Evolutionary conservation across 2,113 vertebrate genomes (phyloP).

Genomic region (Helogale parvula): DNA sequence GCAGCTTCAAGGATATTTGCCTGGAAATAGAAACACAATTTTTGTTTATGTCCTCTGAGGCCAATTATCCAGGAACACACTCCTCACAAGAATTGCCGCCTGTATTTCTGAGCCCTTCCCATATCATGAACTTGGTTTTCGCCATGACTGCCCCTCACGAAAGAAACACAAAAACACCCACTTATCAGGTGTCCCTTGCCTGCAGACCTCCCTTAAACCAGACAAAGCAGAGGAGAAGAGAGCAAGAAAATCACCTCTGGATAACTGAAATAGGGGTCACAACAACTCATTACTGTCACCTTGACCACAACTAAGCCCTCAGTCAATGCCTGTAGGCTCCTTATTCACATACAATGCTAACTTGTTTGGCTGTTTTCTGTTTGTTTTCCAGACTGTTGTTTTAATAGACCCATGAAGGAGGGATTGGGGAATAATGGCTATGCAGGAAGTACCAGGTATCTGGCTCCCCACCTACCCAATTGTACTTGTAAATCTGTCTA

Average conservation of each 20-base stretch:
- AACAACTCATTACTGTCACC: background rate
- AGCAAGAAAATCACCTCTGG: background rate
- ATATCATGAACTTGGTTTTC: background rate
- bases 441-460: too few species aligned
- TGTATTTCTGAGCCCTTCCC: background rate
- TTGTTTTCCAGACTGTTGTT: background rate
- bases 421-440: too few species aligned
- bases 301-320: background rate
- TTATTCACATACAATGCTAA: background rate
- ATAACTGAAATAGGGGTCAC: background rate
- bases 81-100: background rate
- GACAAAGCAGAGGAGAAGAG: background rate
- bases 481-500: too few species aligned
- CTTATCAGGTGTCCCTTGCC: background rate
- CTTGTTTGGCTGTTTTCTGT: background rate
- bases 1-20: background rate
- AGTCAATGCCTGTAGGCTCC: background rate
- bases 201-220: background rate
- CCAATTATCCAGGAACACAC: background rate
- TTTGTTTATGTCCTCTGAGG: background rate
- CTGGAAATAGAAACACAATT: conserved; percentile 32
- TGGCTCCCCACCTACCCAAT: too few species aligned
- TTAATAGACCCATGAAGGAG: background rate
- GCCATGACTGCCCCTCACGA: background rate
- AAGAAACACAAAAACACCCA: background rate